Conservation (phyloP, 2,888 invertebrate genomes). For the Malachius bipustulatus region DNA sequence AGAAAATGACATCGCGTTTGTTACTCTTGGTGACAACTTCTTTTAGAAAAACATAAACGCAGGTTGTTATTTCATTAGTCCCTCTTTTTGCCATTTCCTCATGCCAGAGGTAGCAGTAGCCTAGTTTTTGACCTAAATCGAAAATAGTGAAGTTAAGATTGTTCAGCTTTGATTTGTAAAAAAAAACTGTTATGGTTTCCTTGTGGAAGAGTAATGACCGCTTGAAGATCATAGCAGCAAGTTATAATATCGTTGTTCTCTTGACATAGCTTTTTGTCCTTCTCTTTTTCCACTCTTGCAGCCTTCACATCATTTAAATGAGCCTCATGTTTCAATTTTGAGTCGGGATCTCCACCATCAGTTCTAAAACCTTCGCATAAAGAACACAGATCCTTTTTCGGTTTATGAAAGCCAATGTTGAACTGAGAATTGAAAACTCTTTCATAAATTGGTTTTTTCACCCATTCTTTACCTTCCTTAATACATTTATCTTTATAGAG, state of each 20-base stretch:
- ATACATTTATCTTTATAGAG: constrained; percentile 2
- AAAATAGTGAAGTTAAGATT: constrained; percentile 1
- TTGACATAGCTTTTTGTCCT: constrained; percentile 1
- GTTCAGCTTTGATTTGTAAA: constrained; percentile 1
- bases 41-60: constrained; percentile 1
- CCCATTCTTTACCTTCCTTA: background rate
- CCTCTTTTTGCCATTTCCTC: constrained; percentile 2
- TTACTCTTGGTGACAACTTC: background rate
- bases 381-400: background rate
- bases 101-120: constrained; percentile 3
- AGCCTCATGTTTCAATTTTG: constrained; percentile 2
- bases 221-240: constrained; percentile 1
- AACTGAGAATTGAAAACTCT: background rate
- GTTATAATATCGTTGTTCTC: background rate
- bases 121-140: constrained; percentile 2
- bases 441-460: background rate
- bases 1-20: constrained; percentile 1
- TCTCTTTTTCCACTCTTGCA: background rate
- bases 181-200: background rate
- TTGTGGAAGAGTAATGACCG: constrained; percentile 2
- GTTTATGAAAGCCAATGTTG: constrained; percentile 3
- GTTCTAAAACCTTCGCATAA: background rate
- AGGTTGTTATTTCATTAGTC: background rate
- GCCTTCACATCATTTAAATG: constrained; percentile 2
- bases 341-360: background rate